Evolutionary conservation across 2,888 invertebrate species (phyloP), one percentile per base, ranked within the genome.

Genomic region (Spisula solida): DNA sequence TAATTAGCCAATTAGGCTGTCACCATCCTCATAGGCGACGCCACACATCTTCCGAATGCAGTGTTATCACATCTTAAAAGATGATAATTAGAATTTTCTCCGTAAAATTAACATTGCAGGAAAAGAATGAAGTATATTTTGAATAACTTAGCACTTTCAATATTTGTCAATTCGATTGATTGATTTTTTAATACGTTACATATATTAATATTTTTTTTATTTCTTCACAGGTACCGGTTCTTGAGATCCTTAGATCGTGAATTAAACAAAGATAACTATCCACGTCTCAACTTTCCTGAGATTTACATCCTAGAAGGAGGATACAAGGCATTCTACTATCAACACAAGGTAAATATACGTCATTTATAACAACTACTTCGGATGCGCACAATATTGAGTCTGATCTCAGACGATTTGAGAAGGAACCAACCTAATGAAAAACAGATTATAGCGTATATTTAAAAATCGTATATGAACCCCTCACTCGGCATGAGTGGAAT

Each of bases 251-350:
- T 84, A 31, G 84, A 84, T 55, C 84, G 84, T 1, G 84, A 84
- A 48, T 14, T 84, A 51, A 84, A 84, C 84, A 84, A 84, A 29
- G 84, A 84, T 4, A 51, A 84, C 55, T 84, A 84, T 25, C 84
- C 84, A 16, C 83, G 83, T 18, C 83, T 83, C 25, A 66, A 83
- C 31, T 83, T 83, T 34, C 83, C 83, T 20, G 83, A 83, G 51
- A 48, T 83, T 16, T 83, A 83, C 70, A 66, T 83, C 14, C 83
- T 83, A 70, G 83, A 84, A 31, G 78, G 78, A 18, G 84, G 84
- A 51, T 84, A 84, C 47, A 84, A 84, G 51, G 84, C 75, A 31
- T 84, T 84, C 55, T 84, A 51, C 78, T 34, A 75, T 29, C 31
- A 29, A 25, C n/a, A 60, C 20, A 75, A 55, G 60, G 82, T 82